These are phyloP conservation scores for Alcedo quadribrachys DNA, from an alignment of 2,797 vertebrate species.

Conservation along the genomic window DNA sequence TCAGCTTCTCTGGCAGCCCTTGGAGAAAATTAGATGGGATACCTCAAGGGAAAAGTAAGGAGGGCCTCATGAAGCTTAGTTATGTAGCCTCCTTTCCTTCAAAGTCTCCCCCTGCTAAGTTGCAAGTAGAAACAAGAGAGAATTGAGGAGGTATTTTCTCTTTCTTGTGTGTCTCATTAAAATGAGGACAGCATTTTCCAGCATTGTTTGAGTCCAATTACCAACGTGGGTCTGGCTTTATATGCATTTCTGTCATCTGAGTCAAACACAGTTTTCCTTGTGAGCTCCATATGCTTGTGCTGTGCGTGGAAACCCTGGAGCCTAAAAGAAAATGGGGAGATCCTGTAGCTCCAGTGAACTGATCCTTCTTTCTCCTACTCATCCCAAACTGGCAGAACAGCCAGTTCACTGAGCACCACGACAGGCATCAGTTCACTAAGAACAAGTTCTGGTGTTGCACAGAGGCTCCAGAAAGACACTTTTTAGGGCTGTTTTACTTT, in stretches of 20 bases:
- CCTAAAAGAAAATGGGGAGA: background rate
- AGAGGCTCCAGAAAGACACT: background rate
- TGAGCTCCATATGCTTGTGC: background rate
- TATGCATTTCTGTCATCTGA: background rate
- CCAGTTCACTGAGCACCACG: constrained; percentile 19
- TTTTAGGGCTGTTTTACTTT: background rate
- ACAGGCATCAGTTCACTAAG: background rate
- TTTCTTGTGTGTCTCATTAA: background rate
- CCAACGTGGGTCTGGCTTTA: background rate
- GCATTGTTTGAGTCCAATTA: background rate
- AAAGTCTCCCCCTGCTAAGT: background rate
- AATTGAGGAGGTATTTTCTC: background rate
- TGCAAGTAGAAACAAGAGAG: background rate
- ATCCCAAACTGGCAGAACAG: constrained; percentile 32
- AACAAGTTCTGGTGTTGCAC: background rate
- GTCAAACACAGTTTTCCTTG: background rate
- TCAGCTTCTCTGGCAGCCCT: background rate
- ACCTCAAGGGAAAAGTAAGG: background rate
- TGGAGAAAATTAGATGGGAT: background rate
- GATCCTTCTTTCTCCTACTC: constrained; percentile 6
- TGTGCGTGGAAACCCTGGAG: background rate
- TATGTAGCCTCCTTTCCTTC: background rate
- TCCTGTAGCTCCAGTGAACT: background rate
- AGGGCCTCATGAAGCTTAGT: background rate
- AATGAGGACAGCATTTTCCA: background rate